Evolutionary conservation across 2,888 invertebrate genomes (phyloP).

Genomic region (Tineola bisselliella): DNA sequence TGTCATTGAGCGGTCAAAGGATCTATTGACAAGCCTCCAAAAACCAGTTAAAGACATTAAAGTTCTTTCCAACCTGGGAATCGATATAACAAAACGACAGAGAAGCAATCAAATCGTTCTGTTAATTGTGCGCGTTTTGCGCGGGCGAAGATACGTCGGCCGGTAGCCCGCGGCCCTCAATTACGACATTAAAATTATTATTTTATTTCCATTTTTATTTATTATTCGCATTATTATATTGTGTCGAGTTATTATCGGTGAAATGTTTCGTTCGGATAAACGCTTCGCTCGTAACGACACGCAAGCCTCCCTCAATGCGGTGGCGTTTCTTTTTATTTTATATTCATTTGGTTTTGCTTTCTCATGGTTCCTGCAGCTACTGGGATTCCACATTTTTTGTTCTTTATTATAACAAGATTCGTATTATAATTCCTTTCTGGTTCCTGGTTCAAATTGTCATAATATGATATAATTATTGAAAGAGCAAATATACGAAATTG

Average conservation of each 20-base stretch:
- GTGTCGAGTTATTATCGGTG: conserved; percentile 68
- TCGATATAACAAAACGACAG: conserved; percentile 38
- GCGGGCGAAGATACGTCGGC: conserved; percentile 22
- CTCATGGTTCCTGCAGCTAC: conserved; percentile 36
- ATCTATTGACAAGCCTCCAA: conserved; percentile 17
- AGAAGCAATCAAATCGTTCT: conserved; percentile 46
- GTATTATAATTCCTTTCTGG: neutral
- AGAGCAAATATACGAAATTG: neutral
- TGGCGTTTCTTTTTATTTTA: conserved; percentile 31
- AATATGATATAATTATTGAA: neutral
- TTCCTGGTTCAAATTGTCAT: neutral
- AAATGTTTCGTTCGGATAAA: conserved; percentile 68
- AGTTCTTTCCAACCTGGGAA: conserved; percentile 33
- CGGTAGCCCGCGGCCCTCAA: conserved; percentile 53
- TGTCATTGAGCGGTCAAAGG: conserved; percentile 10
- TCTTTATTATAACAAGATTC: neutral
- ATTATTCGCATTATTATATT: conserved; percentile 70
- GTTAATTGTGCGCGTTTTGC: conserved; percentile 42
- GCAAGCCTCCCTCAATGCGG: conserved; percentile 37
- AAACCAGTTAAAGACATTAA: conserved; percentile 38
- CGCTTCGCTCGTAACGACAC: conserved; percentile 50
- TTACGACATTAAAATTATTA: conserved; percentile 67
- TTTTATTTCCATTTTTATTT: conserved; percentile 68
- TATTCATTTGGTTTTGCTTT: conserved; percentile 44
- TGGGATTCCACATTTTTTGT: conserved; percentile 11